Base-by-base conservation (phyloP, 2,888 invertebrate genomes). In the Tiliacea aurago region DNA sequence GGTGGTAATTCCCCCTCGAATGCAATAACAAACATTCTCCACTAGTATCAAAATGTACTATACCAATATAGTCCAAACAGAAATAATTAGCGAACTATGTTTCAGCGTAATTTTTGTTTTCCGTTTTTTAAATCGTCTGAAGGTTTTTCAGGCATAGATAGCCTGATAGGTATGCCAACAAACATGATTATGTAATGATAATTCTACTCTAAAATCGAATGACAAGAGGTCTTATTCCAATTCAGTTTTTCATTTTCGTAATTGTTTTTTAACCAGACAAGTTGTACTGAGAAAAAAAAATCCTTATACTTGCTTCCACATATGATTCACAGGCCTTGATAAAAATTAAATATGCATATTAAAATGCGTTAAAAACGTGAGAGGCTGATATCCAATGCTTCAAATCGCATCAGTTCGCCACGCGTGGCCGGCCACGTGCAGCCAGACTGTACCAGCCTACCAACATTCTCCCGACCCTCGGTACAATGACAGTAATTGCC, bases 381-480 rank as follows among this genome's bases (percentile, higher is more conserved):
- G 68, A 84, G 73, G 33, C 43, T 73, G 81, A 77, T 82, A 83
- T 73, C 81, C 78, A 85, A 80, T 84, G 86, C 78, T 82, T 84
- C 77, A 78, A 87, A 86, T 87, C 84, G 84, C 85, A 87, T 83
- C 84, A 81, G 82, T 90, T 89, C 73, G 89, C 69, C 73, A 87
- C 86, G 87, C 89, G 76, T 86, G 78, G 73, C 28, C 51, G 15
- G 33, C 66, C 84, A 86, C 86, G 82, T 84, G 86, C 82, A 18
- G 23, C 56, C n/a, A 41, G 15, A 15, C 2, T 33, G 33, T 37
- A 28, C 23, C 20, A 47, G 47, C 33, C 43, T 41, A 70, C 51
- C 37, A 58, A 58, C 61, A 67, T 81, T 87, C 84, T 78, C 78
- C 81, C 70, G 78, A 75, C 49, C 73, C 62, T 58, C 73, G 37